phyloP scores from a whole-genome alignment of 2,113 vertebrate genomes.

The Piprites chloris region DNA sequence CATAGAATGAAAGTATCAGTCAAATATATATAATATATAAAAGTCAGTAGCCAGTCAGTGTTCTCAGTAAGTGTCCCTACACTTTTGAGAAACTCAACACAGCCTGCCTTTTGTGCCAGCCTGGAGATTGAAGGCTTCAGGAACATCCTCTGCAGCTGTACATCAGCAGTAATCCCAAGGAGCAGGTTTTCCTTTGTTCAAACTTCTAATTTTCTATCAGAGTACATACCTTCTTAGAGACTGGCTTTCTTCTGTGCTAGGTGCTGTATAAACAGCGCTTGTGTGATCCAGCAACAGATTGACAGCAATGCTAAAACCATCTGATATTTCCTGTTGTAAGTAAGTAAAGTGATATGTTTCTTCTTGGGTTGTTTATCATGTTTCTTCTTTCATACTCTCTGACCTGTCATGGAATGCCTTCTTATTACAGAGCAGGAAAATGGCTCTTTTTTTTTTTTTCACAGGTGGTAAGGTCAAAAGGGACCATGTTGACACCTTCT shows the following conservation, averaged over 20 bases:
- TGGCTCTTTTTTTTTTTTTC: background rate
- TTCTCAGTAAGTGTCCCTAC: background rate
- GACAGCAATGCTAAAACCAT: background rate
- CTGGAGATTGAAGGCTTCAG: background rate
- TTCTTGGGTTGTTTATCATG: background rate
- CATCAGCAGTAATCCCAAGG: background rate
- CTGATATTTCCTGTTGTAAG: background rate
- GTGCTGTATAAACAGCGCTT: background rate
- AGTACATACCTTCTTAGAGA: background rate
- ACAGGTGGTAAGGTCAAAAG: background rate
- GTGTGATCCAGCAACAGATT: background rate
- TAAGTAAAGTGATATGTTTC: background rate
- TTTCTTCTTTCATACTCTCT: background rate
- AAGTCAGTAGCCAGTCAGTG: background rate
- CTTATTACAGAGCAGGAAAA: background rate
- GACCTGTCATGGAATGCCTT: background rate
- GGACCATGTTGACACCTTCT: background rate
- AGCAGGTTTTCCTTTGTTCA: background rate
- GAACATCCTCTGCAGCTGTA: background rate
- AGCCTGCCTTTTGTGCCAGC: background rate
- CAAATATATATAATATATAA: background rate
- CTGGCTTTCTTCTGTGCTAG: background rate
- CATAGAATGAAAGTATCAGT: background rate
- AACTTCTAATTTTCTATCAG: background rate
- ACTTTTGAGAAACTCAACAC: background rate